These are phyloP conservation scores for Petrocephalus sullivani DNA, from an alignment of 2,797 vertebrate genomes.

Conservation along the genomic window DNA sequence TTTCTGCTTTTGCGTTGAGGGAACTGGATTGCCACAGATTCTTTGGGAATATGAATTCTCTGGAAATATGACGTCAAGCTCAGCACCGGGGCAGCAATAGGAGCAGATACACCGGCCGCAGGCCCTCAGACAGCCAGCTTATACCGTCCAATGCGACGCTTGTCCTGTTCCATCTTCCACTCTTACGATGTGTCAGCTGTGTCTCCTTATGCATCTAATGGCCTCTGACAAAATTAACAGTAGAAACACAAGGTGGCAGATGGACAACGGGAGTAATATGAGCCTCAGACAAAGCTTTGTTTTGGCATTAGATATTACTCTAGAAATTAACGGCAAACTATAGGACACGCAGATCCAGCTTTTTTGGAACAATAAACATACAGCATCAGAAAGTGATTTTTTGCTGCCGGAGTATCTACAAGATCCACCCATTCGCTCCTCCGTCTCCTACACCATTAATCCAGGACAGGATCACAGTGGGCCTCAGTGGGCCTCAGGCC, in stretches of 20 bases:
- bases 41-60: background rate
- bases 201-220: slow-evolving; percentile 33
- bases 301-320: background rate
- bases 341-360: background rate
- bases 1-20: background rate
- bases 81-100: background rate
- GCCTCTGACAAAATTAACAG: slow-evolving; percentile 33
- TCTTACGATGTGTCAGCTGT: slow-evolving; percentile 32
- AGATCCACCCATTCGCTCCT: background rate
- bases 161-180: slow-evolving; percentile 15
- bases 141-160: slow-evolving; percentile 29
- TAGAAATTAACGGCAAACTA: background rate
- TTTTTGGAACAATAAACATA: background rate
- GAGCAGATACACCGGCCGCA: background rate
- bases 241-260: background rate
- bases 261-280: background rate
- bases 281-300: background rate
- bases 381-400: background rate
- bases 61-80: background rate
- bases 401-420: background rate
- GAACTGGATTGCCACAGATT: background rate
- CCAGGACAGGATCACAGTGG: background rate
- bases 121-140: slow-evolving; percentile 20
- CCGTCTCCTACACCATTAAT: background rate
- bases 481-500: background rate